These are phyloP conservation scores for Trissolcus basalis DNA, from an alignment of 1,140 invertebrate species.

Conservation along the genomic window DNA sequence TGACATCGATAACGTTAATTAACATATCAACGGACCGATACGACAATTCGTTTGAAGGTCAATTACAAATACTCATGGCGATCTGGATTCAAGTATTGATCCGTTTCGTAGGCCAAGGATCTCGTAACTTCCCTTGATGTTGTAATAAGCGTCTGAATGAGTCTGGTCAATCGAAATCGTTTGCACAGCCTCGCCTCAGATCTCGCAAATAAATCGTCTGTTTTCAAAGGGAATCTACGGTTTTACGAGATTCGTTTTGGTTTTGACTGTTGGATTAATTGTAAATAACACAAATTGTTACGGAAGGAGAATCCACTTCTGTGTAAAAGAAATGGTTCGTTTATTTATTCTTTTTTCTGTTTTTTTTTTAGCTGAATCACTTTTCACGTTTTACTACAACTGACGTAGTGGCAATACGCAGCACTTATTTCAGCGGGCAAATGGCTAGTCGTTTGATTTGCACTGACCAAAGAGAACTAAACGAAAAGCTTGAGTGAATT, in stretches of 20 bases:
- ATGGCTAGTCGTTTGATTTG: constrained; percentile 21
- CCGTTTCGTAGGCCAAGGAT: too few species aligned
- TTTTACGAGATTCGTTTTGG: too few species aligned
- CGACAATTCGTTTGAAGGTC: constrained; percentile 39
- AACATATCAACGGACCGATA: constrained; percentile 62
- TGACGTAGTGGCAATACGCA: constrained; percentile 17
- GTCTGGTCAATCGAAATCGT: too few species aligned
- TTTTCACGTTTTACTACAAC: constrained; percentile 33
- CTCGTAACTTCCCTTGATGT: too few species aligned
- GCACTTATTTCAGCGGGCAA: constrained; percentile 42
- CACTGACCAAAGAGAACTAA: constrained; percentile 15
- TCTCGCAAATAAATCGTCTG: too few species aligned
- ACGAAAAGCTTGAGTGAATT: constrained; percentile 37
- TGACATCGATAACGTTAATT: constrained; percentile 65
- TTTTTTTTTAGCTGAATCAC: constrained; percentile 20
- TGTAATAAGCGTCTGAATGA: too few species aligned
- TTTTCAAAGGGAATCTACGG: too few species aligned
- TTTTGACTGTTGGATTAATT: constrained; percentile 3
- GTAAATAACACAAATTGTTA: constrained; percentile 25
- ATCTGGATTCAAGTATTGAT: constrained; percentile 18
- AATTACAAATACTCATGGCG: constrained; percentile 39
- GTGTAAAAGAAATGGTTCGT: too few species aligned
- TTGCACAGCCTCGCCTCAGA: too few species aligned
- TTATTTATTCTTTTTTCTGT: constrained; percentile 43
- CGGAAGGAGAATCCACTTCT: constrained; percentile 25